Percentiles rank a stretch among this genome's conserved stretches.
These are phyloP conservation scores for Mellilla xanthometata DNA, from an alignment of 2,888 invertebrate genomes.

Conservation along the genomic window DNA sequence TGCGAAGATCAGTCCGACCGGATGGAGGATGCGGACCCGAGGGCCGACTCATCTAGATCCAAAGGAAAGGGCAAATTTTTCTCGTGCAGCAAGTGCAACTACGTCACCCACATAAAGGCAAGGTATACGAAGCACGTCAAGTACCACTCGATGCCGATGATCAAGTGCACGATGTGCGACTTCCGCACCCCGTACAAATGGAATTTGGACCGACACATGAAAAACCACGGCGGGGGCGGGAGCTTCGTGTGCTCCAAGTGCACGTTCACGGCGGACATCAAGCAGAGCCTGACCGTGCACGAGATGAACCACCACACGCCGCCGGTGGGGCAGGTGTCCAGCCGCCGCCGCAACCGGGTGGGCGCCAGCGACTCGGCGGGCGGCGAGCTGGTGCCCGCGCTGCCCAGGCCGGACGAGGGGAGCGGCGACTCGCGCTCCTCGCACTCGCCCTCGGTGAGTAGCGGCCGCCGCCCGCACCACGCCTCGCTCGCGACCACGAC, in stretches of 20 bases:
- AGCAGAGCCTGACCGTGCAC: constrained; percentile 95
- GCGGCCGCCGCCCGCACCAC: constrained; percentile 47
- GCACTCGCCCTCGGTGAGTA: constrained; percentile 71
- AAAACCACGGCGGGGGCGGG: constrained; percentile 94
- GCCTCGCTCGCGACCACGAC: constrained; percentile 60
- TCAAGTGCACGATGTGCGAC: constrained; percentile 96
- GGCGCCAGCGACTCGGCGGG: constrained; percentile 85
- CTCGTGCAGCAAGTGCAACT: constrained; percentile 95
- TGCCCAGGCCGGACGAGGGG: constrained; percentile 77
- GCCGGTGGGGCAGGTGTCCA: constrained; percentile 85
- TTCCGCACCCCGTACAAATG: constrained; percentile 96
- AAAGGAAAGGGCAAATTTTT: constrained; percentile 91
- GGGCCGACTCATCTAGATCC: constrained; percentile 66
- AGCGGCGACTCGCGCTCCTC: constrained; percentile 76
- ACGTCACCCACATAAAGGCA: constrained; percentile 94
- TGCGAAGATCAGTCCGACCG: constrained; percentile 61
- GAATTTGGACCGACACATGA: constrained; percentile 96
- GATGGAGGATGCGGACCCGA: constrained; percentile 85
- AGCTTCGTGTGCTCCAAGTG: constrained; percentile 93
- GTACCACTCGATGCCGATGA: constrained; percentile 97
- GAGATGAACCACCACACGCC: constrained; percentile 95
- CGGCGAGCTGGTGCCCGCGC: constrained; percentile 50
- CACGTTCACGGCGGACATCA: constrained; percentile 95
- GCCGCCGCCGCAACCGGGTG: constrained; percentile 87
- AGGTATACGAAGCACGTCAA: constrained; percentile 96